Percentiles rank a stretch among this genome's conserved stretches.
Conservation (phyloP, 2,797 vertebrate genomes). For the Australoheros facetus region DNA sequence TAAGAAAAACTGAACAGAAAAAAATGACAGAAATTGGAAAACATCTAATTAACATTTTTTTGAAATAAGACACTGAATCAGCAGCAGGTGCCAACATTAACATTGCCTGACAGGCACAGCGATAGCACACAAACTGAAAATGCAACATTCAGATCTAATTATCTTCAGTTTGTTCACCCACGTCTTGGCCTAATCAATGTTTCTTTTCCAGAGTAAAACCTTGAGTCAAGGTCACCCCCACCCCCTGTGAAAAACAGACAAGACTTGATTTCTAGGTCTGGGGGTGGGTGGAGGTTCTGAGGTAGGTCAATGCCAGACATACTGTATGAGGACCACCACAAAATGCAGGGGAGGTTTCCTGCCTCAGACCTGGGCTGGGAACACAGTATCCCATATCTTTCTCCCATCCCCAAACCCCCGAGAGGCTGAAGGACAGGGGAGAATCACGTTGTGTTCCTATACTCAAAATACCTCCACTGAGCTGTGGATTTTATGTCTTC, state of each 20-base stretch:
- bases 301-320: slow-evolving; percentile 42
- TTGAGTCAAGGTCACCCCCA: slow-evolving; percentile 32
- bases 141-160: not conserved
- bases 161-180: not conserved
- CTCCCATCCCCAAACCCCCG: slow-evolving; percentile 56
- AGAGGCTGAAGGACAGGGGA: slow-evolving; percentile 47
- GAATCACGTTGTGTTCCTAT: slow-evolving; percentile 67
- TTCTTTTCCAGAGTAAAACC: slow-evolving; percentile 51
- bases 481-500: slow-evolving; percentile 35
- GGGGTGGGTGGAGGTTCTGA: slow-evolving; percentile 16
- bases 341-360: slow-evolving; percentile 85
- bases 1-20: no score
- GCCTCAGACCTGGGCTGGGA: slow-evolving; percentile 71
- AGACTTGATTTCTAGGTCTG: slow-evolving; percentile 22
- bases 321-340: slow-evolving; percentile 60
- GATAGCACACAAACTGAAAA: not conserved
- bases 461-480: slow-evolving; percentile 70
- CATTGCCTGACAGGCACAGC: not conserved
- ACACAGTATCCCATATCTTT: slow-evolving; percentile 70
- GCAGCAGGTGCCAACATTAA: no score
- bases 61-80: not conserved
- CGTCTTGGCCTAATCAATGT: slow-evolving; percentile 22
- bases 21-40: not conserved
- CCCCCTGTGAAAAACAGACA: slow-evolving; percentile 1
- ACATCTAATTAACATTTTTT: not conserved